Conservation (phyloP, 2,113 vertebrate genomes). For the Mus pahari region DNA sequence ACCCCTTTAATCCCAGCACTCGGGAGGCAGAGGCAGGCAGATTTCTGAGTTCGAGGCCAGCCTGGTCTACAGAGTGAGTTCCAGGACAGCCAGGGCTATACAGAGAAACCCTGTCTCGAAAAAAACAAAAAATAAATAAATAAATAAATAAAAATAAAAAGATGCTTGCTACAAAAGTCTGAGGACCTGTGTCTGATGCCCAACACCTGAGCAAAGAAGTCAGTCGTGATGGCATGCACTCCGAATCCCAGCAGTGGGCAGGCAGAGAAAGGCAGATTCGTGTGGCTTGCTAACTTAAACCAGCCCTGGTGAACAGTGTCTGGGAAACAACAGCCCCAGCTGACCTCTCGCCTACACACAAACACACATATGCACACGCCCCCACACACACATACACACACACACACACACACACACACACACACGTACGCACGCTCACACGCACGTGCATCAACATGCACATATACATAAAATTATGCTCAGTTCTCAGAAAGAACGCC, state of each 20-base stretch:
- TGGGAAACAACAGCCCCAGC: not conserved
- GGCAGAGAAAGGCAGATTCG: not conserved
- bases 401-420: not conserved
- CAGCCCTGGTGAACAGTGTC: not conserved
- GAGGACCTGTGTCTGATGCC: not conserved
- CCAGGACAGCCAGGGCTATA: too few species aligned
- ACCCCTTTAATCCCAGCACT: too few species aligned
- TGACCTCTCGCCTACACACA: not conserved
- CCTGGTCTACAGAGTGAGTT: too few species aligned
- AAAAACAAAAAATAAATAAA: too few species aligned
- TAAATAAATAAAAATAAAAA: too few species aligned
- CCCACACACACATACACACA: too few species aligned
- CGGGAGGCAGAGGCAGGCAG: too few species aligned
- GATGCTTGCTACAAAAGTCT: too few species aligned
- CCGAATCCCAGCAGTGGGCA: not conserved
- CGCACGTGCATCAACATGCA: not conserved
- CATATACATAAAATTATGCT: not conserved
- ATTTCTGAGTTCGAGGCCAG: too few species aligned
- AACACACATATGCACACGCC: too few species aligned
- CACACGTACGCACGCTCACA: not conserved
- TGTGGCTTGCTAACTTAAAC: not conserved
- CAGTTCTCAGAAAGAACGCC: not conserved
- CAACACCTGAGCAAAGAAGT: not conserved
- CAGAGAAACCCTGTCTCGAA: too few species aligned
- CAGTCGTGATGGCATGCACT: not conserved